A percentile compares a stretch with the other conserved stretches of the same genome.
Evolutionary conservation across 37 sponge, comb jelly and placozoan genomes (phyloP).

Genomic region (Eunapius fragilis): DNA sequence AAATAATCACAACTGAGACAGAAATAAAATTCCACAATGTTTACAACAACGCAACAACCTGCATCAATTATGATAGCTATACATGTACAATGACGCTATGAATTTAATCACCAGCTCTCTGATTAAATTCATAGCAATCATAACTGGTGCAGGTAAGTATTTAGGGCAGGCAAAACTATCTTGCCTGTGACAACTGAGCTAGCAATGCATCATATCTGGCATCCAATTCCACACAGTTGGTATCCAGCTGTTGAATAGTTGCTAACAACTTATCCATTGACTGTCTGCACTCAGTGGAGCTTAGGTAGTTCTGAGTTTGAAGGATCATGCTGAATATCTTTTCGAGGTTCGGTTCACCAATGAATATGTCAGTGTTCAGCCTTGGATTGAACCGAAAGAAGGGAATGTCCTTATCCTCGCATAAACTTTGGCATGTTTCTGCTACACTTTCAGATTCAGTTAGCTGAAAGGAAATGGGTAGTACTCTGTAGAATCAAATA

Average conservation of each 20-base stretch:
- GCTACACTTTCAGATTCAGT: not conserved
- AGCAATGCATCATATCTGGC: not conserved
- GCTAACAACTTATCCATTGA: not conserved
- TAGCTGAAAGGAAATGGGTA: not conserved
- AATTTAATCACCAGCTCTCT: no score
- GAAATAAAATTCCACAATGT: no score
- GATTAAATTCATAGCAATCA: no score
- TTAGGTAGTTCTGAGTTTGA: not conserved
- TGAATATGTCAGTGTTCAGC: slow-evolving; percentile 6
- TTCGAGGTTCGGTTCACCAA: not conserved
- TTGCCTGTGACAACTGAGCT: not conserved
- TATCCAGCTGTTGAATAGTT: not conserved
- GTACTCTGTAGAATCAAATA: no score
- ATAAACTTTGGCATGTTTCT: slow-evolving; percentile 29
- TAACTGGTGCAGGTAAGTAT: no score
- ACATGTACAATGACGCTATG: no score
- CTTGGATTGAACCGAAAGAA: slow-evolving; percentile 62
- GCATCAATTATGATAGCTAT: no score
- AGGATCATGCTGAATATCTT: not conserved
- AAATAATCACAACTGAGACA: no score
- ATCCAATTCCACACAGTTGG: not conserved
- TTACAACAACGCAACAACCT: no score
- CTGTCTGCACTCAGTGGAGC: not conserved
- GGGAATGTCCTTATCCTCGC: slow-evolving; percentile 48
- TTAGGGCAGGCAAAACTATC: not conserved